Percentiles rank a stretch among this genome's conserved stretches.
phyloP scores from a whole-genome alignment of 2,797 vertebrate genomes.

The Pristis pectinata region DNA sequence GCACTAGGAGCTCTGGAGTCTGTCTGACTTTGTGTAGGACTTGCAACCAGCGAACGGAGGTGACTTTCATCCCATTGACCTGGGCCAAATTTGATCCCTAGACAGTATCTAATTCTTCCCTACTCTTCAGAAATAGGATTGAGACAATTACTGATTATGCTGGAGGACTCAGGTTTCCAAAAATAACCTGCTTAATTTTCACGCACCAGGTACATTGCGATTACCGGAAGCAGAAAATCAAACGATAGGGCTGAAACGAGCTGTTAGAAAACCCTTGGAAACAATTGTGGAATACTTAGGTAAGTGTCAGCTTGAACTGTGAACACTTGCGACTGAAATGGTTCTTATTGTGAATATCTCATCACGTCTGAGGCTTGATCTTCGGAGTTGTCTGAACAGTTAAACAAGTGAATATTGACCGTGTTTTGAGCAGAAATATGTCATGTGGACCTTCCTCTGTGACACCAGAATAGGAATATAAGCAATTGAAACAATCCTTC shows the following conservation, averaged over 20 bases:
- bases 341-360: background rate
- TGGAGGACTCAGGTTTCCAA: background rate
- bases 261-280: slow-evolving; percentile 89
- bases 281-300: slow-evolving; percentile 89
- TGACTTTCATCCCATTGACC: background rate
- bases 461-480: background rate
- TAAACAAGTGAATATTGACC: background rate
- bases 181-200: slow-evolving; percentile 41
- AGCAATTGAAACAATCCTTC: background rate
- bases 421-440: background rate
- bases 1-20: no score
- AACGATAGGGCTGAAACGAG: slow-evolving; percentile 73
- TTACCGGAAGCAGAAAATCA: slow-evolving; percentile 81
- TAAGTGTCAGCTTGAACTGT: slow-evolving; percentile 48
- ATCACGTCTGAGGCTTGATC: background rate
- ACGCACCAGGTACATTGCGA: slow-evolving; percentile 74
- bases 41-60: background rate
- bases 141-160: background rate
- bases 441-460: background rate
- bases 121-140: background rate
- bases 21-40: background rate
- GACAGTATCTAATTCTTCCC: background rate
- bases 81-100: background rate
- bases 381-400: background rate
- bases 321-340: background rate